Conservation (phyloP, 2,888 invertebrate genomes). For the Limnephilus auricula region DNA sequence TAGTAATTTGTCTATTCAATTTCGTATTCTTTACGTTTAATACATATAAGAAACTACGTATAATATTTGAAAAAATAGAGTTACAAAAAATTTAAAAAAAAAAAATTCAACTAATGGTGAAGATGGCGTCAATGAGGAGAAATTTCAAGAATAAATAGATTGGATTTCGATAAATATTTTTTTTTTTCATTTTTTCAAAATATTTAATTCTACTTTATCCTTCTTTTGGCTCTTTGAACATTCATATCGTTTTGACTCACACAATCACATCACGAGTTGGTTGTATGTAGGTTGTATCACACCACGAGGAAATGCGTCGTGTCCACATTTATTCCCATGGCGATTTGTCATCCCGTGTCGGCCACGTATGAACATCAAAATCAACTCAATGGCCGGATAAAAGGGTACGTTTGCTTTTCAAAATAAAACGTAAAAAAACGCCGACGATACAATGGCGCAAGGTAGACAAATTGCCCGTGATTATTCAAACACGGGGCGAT, state of each 20-base stretch:
- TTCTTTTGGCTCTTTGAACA: neutral
- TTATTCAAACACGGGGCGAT: slow-evolving; percentile 66
- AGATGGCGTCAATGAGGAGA: no score
- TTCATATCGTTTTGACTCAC: neutral
- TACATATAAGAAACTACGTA: no score
- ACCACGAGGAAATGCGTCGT: slow-evolving; percentile 30
- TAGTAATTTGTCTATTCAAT: no score
- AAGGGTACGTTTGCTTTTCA: slow-evolving; percentile 50
- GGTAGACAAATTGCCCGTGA: slow-evolving; percentile 65
- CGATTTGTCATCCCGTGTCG: slow-evolving; percentile 54
- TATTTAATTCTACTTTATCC: neutral
- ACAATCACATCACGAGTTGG: neutral
- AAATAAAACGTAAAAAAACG: slow-evolving; percentile 37
- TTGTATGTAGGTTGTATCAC: neutral
- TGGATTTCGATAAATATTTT: no score
- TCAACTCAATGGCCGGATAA: slow-evolving; percentile 55
- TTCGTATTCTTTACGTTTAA: no score
- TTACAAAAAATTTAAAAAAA: no score
- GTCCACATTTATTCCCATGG: slow-evolving; percentile 50
- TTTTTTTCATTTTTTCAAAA: neutral
- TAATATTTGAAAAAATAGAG: no score
- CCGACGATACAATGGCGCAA: slow-evolving; percentile 49
- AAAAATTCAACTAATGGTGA: no score
- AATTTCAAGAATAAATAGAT: no score
- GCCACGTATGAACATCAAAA: slow-evolving; percentile 58